phyloP scores from a whole-genome alignment of 2,888 invertebrate species.

The Sinodicranocentrus sp. region DNA sequence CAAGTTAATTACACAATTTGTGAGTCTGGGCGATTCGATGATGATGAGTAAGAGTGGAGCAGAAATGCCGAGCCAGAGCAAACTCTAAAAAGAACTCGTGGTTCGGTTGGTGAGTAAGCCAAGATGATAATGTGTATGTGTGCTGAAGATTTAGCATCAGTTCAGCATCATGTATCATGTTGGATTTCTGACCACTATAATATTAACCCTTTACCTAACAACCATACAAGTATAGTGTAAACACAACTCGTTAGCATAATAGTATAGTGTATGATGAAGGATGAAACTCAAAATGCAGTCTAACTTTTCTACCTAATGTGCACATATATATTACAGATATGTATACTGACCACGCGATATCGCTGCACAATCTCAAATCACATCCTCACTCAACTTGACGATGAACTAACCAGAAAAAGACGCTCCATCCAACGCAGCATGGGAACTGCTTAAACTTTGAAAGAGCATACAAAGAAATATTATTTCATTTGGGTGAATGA shows the following conservation, averaged over 20 bases:
- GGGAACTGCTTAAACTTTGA: too few species aligned
- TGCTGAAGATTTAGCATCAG: background rate
- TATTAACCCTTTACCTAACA: background rate
- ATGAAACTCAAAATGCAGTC: slow-evolving; percentile 4
- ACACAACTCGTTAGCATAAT: slow-evolving; percentile 41
- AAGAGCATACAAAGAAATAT: too few species aligned
- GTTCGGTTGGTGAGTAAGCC: too few species aligned
- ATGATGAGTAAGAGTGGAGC: slow-evolving; percentile 31
- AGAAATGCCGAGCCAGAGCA: slow-evolving; percentile 28
- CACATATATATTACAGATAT: background rate
- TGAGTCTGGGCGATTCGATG: slow-evolving; percentile 37
- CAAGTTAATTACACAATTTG: slow-evolving; percentile 66
- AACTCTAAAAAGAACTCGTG: too few species aligned
- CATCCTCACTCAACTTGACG: slow-evolving; percentile 21
- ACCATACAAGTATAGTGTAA: slow-evolving; percentile 27
- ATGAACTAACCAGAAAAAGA: too few species aligned
- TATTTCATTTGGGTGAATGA: too few species aligned
- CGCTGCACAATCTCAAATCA: background rate
- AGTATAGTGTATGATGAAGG: slow-evolving; percentile 27
- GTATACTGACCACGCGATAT: slow-evolving; percentile 11
- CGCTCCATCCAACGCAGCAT: too few species aligned
- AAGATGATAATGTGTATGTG: background rate
- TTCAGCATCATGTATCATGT: background rate
- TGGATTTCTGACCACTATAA: slow-evolving; percentile 30
- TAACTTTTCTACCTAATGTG: background rate